Evolutionary conservation across 2,888 invertebrate genomes (phyloP), one percentile per base, ranked within the genome.

Genomic region (Andrena marginata): DNA sequence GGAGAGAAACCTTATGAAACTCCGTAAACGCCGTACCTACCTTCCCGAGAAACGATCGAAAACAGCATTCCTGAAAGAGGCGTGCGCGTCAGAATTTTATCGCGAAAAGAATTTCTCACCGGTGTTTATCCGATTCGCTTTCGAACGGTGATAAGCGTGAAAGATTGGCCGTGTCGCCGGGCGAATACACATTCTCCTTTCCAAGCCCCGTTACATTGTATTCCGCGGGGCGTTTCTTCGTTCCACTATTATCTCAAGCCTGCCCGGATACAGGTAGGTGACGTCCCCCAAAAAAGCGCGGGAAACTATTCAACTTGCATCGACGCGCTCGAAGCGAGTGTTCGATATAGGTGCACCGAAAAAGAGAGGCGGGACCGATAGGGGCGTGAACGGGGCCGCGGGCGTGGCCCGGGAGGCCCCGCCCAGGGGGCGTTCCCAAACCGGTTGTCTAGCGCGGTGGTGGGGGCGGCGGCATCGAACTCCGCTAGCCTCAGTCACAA

Each of bases 401-500:
- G 72, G 80, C 74, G 83, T 71, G 68, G 16, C 54, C 7, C 16
- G 0, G 35, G 35, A n/a, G n/a, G 6, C 23, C 20, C 20, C 56
- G 64, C 62, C 51, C 60, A 20, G 51, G 68, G 69, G 88, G 86
- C 63, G 85, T 83, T 42, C 23, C 68, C 6, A 4, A 35, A 13
- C 31, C 29, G 49, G 23, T 26, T 7, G 63, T 20, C 31, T 33
- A 10, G 16, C 1, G 7, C 23, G 1, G 51, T 80, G 80, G 89
- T 85, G 89, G 92, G 89, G 89, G 85, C 69, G 70, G 74, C 33
- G 82, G 56, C 80, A 75, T 64, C 79, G 77, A 80, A 77, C 74
- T 83, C 85, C 79, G 80, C 82, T 72, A 84, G 80, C 87, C 87
- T 82, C 91, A 92, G 92, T 92, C 89, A 84, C 91, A 89, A 89